These are phyloP conservation scores for Rana temporaria DNA, from an alignment of 2,113 vertebrate genomes.

Conservation along the genomic window DNA sequence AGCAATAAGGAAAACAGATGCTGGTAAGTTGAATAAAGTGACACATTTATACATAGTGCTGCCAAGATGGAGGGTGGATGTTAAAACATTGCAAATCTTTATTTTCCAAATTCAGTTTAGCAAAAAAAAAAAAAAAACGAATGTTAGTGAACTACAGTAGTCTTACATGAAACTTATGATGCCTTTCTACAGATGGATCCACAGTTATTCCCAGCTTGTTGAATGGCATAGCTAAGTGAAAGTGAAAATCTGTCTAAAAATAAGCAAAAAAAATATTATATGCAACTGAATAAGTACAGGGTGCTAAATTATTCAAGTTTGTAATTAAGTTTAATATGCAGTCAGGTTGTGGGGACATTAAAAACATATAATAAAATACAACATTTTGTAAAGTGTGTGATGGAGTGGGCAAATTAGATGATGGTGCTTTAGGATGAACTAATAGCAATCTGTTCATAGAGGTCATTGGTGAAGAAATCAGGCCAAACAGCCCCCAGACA, in stretches of 20 bases:
- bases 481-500: no score
- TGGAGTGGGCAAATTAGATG: no score
- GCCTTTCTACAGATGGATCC: not conserved
- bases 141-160: constrained; percentile 11
- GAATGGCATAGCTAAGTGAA: not conserved
- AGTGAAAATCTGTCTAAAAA: not conserved
- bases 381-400: no score
- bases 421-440: no score
- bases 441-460: no score
- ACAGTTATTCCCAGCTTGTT: not conserved
- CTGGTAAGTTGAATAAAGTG: constrained; percentile 34
- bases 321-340: no score
- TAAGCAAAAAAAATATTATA: not conserved
- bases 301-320: no score
- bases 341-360: no score
- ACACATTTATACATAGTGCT: constrained; percentile 34
- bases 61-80: constrained; percentile 26
- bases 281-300: no score
- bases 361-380: no score
- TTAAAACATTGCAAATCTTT: constrained; percentile 25
- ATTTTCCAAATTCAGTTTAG: constrained; percentile 17
- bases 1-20: constrained; percentile 38
- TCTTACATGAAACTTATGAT: not conserved
- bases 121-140: constrained; percentile 21
- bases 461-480: no score